These are phyloP conservation scores for Meteorus cinctellus DNA, from an alignment of 2,888 invertebrate genomes.

Conservation along the genomic window DNA sequence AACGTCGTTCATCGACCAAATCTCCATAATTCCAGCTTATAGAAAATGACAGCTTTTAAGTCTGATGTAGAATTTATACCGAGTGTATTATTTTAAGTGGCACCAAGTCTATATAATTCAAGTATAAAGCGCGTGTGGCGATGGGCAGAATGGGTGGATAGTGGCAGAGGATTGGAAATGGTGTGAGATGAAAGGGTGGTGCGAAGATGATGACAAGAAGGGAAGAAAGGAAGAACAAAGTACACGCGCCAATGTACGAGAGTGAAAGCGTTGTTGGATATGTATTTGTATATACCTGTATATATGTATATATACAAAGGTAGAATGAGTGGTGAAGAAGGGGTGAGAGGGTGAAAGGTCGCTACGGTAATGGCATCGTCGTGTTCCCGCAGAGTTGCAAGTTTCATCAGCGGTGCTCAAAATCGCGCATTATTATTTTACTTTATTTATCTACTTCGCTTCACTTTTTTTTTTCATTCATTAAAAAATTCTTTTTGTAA, in stretches of 20 bases:
- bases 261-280: constrained; percentile 45
- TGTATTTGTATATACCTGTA: constrained; percentile 11
- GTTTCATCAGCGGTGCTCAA: constrained; percentile 67
- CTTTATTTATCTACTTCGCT: background rate
- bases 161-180: constrained; percentile 48
- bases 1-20: constrained; percentile 55
- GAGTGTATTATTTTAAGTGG: constrained; percentile 72
- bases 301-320: constrained; percentile 40
- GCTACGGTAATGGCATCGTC: constrained; percentile 68
- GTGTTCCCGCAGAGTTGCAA: constrained; percentile 64
- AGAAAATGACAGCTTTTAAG: constrained; percentile 73
- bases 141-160: constrained; percentile 32
- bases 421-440: constrained; percentile 43
- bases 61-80: constrained; percentile 71
- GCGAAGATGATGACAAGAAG: constrained; percentile 35
- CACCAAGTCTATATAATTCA: constrained; percentile 68
- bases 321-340: constrained; percentile 48
- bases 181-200: constrained; percentile 35
- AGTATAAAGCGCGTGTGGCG: constrained; percentile 47
- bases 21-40: constrained; percentile 72
- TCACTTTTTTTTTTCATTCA: background rate
- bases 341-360: constrained; percentile 53
- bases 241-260: constrained; percentile 28
- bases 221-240: constrained; percentile 40
- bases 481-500: background rate